Percentiles rank a stretch among this genome's conserved stretches.
Evolutionary conservation across 2,888 invertebrate species (phyloP).

Genomic region (Mythimna pallens): DNA sequence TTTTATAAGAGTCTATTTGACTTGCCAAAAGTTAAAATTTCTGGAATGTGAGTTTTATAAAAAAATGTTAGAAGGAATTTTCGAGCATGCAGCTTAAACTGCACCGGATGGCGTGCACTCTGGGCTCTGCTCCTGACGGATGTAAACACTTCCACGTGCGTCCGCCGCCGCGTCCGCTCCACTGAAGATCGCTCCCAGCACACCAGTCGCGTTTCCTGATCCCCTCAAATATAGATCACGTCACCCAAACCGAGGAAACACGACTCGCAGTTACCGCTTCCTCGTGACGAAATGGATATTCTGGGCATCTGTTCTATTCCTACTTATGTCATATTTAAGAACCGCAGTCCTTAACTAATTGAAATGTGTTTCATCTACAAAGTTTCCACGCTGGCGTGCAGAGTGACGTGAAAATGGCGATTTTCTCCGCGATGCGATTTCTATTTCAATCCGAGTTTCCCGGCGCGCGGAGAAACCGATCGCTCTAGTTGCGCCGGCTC

Average conservation of each 20-base stretch:
- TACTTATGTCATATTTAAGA: constrained; percentile 11
- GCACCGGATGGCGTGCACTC: constrained; percentile 71
- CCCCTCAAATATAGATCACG: constrained; percentile 58
- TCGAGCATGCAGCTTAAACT: constrained; percentile 60
- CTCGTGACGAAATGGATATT: constrained; percentile 20
- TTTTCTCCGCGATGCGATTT: constrained; percentile 88
- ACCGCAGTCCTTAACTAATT: constrained; percentile 39
- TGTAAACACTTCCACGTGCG: constrained; percentile 87
- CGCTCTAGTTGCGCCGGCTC: constrained; percentile 88
- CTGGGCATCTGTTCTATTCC: constrained; percentile 6
- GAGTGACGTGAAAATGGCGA: constrained; percentile 86
- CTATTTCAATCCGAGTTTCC: constrained; percentile 91
- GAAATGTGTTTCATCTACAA: constrained; percentile 56
- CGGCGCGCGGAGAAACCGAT: constrained; percentile 89
- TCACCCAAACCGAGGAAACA: constrained; percentile 39
- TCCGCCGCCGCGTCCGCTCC: constrained; percentile 72
- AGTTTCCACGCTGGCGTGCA: constrained; percentile 81
- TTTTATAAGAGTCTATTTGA: constrained; percentile 34
- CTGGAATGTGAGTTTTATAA: neutral
- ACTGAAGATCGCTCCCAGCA: constrained; percentile 69
- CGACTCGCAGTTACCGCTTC: neutral
- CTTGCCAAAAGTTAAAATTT: constrained; percentile 31
- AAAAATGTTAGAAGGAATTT: constrained; percentile 55
- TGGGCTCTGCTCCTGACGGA: constrained; percentile 75
- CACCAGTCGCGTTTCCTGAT: constrained; percentile 63